Evolutionary conservation across 2,113 vertebrate genomes (phyloP).

Genomic region (Hydrolagus affinis): DNA sequence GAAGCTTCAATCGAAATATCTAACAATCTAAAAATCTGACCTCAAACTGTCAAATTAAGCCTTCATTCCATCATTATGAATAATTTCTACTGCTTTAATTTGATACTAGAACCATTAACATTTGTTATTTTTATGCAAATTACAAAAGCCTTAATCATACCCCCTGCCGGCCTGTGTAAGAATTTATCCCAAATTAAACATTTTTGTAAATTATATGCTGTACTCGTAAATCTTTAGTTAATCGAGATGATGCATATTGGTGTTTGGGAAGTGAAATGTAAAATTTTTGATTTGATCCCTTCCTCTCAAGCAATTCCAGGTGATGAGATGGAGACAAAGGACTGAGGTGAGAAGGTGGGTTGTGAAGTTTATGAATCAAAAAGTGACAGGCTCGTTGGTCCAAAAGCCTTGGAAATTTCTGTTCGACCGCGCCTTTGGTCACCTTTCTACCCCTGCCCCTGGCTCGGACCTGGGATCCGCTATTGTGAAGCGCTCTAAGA

Average conservation of each 20-base stretch:
- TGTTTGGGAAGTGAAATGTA: neutral
- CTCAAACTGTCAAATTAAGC: conserved; percentile 13
- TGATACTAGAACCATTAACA: conserved; percentile 7
- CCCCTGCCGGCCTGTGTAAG: neutral
- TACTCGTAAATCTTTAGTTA: conserved; percentile 5
- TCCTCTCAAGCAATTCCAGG: neutral
- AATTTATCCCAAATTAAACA: conserved; percentile 2
- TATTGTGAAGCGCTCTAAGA: no score
- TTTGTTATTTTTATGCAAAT: conserved; percentile 14
- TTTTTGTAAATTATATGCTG: neutral
- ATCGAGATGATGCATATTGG: neutral
- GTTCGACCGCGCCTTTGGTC: no score
- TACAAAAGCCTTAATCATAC: conserved; percentile 21
- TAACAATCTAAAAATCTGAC: neutral
- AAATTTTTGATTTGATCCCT: neutral
- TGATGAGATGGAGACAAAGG: no score
- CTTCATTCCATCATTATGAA: conserved; percentile 14
- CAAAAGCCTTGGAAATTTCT: no score
- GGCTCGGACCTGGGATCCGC: no score
- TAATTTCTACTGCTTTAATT: conserved; percentile 8
- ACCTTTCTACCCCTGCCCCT: no score
- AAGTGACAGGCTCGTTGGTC: no score
- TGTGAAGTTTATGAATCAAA: no score
- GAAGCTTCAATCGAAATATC: neutral
- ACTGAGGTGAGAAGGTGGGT: no score